Evolutionary conservation across 1,140 invertebrate genomes (phyloP).

Genomic region (Mizuhopecten yessoensis): DNA sequence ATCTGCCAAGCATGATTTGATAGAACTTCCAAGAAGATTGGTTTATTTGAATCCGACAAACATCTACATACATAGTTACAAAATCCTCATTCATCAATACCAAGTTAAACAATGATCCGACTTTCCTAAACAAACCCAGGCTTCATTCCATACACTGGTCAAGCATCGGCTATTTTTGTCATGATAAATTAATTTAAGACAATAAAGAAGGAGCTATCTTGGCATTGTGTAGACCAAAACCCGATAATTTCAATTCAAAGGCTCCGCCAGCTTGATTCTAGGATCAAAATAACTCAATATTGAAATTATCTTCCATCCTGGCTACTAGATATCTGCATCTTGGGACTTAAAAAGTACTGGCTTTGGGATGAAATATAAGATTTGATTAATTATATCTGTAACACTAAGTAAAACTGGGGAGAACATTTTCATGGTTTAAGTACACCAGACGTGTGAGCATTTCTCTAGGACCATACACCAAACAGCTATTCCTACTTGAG

Average conservation of each 20-base stretch:
- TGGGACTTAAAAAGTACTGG: background rate
- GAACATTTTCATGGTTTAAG: background rate
- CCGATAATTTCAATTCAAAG: background rate
- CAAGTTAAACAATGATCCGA: constrained; percentile 25
- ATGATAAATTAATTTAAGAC: constrained; percentile 40
- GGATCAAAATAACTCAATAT: background rate
- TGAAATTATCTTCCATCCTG: background rate
- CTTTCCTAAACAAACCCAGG: background rate
- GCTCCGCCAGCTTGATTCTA: background rate
- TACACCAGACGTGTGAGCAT: background rate
- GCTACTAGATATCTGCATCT: background rate
- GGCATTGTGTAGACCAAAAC: background rate
- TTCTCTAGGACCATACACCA: background rate
- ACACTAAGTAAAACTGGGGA: background rate
- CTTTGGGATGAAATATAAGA: background rate
- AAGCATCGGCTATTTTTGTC: constrained; percentile 34
- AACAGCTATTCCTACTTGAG: constrained; percentile 38
- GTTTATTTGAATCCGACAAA: constrained; percentile 35
- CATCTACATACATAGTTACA: constrained; percentile 24
- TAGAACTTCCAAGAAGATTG: background rate
- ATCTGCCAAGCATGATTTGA: background rate
- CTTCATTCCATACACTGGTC: constrained; percentile 9
- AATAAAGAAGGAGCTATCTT: constrained; percentile 28
- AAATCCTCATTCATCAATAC: background rate
- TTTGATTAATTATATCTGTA: background rate